These are phyloP conservation scores for Hydractinia symbiolongicarpus DNA, from an alignment of 30 jellyfish, hydroid and myxozoan species.

Conservation along the genomic window DNA sequence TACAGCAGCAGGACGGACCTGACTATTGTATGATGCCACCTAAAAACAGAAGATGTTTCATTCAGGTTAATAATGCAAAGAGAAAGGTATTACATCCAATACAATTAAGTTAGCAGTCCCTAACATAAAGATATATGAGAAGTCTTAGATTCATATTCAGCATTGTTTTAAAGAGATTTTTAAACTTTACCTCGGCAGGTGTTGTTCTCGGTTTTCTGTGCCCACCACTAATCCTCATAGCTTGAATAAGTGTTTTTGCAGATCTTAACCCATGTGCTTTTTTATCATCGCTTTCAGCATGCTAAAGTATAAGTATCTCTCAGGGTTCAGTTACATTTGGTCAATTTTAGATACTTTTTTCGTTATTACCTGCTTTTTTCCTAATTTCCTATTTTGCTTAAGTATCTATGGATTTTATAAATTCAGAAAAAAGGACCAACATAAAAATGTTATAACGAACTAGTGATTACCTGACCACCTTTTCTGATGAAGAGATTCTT, in stretches of 20 bases:
- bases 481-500: neutral
- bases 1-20: conserved; percentile 72
- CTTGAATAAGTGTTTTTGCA: conserved; percentile 57
- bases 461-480: conserved; percentile 1
- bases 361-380: neutral
- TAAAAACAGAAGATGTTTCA: neutral
- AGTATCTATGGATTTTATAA: neutral
- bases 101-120: too few relatives aligned
- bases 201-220: conserved; percentile 65
- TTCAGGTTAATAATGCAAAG: too few relatives aligned
- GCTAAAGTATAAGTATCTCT: conserved; percentile 39
- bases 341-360: neutral
- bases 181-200: conserved; percentile 50
- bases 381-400: too few relatives aligned
- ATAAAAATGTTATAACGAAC: neutral
- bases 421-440: neutral
- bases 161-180: neutral
- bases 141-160: neutral
- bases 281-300: conserved; percentile 66
- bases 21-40: conserved; percentile 69
- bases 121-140: too few relatives aligned
- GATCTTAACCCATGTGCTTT: conserved; percentile 57
- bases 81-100: too few relatives aligned
- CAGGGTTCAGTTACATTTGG: neutral
- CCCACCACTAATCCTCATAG: conserved; percentile 92